Evolutionary conservation across 2,888 invertebrate species (phyloP).

Genomic region (Salpingus planirostris): DNA sequence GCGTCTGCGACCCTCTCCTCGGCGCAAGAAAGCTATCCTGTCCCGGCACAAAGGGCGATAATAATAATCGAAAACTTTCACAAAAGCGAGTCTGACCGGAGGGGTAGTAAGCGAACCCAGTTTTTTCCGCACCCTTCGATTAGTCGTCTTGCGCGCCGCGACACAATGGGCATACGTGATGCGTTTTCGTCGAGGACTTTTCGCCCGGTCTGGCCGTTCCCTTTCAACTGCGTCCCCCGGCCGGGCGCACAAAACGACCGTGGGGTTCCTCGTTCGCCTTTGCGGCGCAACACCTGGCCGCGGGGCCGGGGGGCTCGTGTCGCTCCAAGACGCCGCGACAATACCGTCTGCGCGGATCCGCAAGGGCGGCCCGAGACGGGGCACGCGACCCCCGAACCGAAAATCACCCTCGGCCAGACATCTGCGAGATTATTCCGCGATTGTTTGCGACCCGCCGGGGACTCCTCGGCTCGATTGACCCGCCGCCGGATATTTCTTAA

Average conservation of each 20-base stretch:
- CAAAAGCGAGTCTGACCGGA: constrained; percentile 17
- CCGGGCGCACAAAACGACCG: constrained; percentile 12
- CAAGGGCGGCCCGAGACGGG: constrained; percentile 10
- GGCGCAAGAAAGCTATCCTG: constrained; percentile 23
- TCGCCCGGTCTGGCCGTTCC: too few relatives aligned
- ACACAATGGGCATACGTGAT: constrained; percentile 15
- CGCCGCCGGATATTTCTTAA: too few relatives aligned
- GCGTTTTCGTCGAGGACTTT: too few relatives aligned
- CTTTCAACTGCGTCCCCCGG: too few relatives aligned
- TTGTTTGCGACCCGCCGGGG: too few relatives aligned
- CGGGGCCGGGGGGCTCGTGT: too few relatives aligned
- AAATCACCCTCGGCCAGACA: too few relatives aligned
- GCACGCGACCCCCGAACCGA: constrained; percentile 14
- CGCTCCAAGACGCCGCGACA: constrained; percentile 19
- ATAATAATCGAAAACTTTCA: constrained; percentile 21
- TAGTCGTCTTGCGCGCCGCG: constrained; percentile 18
- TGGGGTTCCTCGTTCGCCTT: constrained; percentile 15
- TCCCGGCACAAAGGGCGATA: constrained; percentile 18
- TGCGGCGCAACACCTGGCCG: constrained; percentile 19
- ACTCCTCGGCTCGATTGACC: too few relatives aligned
- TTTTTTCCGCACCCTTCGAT: constrained; percentile 22
- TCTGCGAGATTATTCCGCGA: too few relatives aligned
- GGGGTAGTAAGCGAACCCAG: constrained; percentile 20
- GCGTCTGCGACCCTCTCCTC: constrained; percentile 16
- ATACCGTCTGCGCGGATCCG: constrained; percentile 19